These are phyloP conservation scores for Megathymus violae DNA, from an alignment of 1,140 invertebrate species.

Conservation along the genomic window DNA sequence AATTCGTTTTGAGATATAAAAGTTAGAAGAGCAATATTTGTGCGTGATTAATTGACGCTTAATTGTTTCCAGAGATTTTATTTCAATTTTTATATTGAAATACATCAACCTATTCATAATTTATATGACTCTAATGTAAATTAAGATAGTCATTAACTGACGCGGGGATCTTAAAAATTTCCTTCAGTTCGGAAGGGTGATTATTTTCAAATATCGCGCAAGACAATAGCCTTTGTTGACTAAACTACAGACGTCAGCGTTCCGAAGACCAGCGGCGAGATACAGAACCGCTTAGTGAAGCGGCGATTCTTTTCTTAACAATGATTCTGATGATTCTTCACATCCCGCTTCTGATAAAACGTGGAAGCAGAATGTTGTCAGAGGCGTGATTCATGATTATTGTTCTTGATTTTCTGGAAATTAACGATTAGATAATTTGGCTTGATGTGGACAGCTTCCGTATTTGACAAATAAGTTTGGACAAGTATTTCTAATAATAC, in stretches of 20 bases:
- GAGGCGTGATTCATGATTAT: background rate
- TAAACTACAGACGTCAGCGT: constrained; percentile 1
- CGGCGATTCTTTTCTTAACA: constrained; percentile 6
- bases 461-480: no score
- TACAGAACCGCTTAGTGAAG: background rate
- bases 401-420: no score
- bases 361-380: constrained; percentile 5
- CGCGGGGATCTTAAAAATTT: constrained; percentile 9
- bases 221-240: constrained; percentile 12
- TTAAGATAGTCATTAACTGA: background rate
- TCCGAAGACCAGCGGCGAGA: constrained; percentile 2
- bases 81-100: no score
- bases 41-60: no score
- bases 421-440: no score
- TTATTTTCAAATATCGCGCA: constrained; percentile 13
- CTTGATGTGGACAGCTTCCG: no score
- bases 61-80: no score
- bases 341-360: constrained; percentile 1
- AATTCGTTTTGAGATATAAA: no score
- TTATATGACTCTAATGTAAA: background rate
- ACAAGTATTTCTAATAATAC: no score
- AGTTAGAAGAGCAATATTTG: no score
- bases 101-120: no score
- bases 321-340: constrained; percentile 8
- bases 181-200: constrained; percentile 15